phyloP scores from a whole-genome alignment of 1,140 invertebrate genomes.

The Chironomus tepperi region DNA sequence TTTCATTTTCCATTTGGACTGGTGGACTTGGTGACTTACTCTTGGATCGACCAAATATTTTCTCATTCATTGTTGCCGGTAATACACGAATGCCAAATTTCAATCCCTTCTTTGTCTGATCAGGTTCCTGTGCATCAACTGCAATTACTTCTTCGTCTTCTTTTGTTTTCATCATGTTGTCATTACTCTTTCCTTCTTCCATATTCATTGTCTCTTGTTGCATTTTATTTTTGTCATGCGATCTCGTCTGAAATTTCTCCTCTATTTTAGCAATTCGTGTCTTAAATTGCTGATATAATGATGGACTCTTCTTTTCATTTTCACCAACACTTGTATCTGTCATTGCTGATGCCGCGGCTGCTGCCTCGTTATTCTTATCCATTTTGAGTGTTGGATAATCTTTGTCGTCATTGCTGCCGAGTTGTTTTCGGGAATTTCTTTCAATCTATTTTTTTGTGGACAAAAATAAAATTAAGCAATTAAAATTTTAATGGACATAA shows the following conservation, averaged over 20 bases:
- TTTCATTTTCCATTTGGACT: slow-evolving; percentile 34
- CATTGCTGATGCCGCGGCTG: background rate
- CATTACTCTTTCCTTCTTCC: background rate
- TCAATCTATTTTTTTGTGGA: slow-evolving; percentile 27
- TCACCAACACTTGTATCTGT: background rate
- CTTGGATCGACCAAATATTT: slow-evolving; percentile 41
- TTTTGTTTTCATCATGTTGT: slow-evolving; percentile 30
- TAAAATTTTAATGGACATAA: background rate
- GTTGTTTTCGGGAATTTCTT: slow-evolving; percentile 25
- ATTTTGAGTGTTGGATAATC: slow-evolving; percentile 34
- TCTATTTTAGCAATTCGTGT: background rate
- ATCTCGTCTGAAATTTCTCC: slow-evolving; percentile 24
- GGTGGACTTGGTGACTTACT: slow-evolving; percentile 37
- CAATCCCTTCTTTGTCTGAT: slow-evolving; percentile 44
- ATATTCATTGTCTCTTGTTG: background rate
- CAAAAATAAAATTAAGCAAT: slow-evolving; percentile 23
- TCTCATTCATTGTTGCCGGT: slow-evolving; percentile 44
- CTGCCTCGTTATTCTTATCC: slow-evolving; percentile 28
- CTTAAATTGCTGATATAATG: slow-evolving; percentile 16
- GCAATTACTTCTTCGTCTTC: slow-evolving; percentile 41
- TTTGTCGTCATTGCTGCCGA: slow-evolving; percentile 25
- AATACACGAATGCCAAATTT: slow-evolving; percentile 64
- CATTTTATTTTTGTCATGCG: background rate
- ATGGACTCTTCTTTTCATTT: slow-evolving; percentile 24
- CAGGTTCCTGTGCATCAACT: slow-evolving; percentile 38